Evolutionary conservation across 2,888 invertebrate species (phyloP).

Genomic region (Dusona sp.): DNA sequence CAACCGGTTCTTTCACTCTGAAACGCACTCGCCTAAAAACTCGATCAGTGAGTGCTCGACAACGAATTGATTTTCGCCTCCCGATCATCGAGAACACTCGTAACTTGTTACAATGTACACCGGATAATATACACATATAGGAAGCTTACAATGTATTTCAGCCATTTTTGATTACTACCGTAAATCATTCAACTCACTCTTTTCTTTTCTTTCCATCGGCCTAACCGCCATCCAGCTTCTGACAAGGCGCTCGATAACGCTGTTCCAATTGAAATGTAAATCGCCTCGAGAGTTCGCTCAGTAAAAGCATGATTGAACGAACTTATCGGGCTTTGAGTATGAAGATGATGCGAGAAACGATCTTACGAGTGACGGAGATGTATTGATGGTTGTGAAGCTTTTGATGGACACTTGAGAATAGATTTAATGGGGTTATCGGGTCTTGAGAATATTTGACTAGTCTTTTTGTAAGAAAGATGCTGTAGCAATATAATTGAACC

Average conservation of each 20-base stretch:
- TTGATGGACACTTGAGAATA: neutral
- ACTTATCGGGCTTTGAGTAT: neutral
- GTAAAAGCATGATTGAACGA: constrained; percentile 1
- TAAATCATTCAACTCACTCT: constrained; percentile 72
- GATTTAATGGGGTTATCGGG: neutral
- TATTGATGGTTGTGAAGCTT: constrained; percentile 27
- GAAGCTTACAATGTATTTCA: neutral
- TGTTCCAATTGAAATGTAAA: constrained; percentile 82
- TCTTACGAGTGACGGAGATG: constrained; percentile 7
- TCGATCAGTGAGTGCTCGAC: constrained; percentile 21
- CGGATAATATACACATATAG: constrained; percentile 15
- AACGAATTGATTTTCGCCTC: constrained; percentile 76
- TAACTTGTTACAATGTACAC: constrained; percentile 51
- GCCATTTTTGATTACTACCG: constrained; percentile 36
- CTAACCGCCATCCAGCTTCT: neutral
- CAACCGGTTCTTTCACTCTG: constrained; percentile 68
- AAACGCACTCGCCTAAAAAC: neutral
- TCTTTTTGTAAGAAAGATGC: neutral
- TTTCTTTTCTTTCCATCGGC: constrained; percentile 1
- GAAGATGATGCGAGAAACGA: neutral
- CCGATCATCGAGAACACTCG: constrained; percentile 69
- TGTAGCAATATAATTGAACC: neutral
- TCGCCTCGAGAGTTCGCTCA: constrained; percentile 53
- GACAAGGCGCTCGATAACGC: constrained; percentile 67
- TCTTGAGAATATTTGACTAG: neutral